phyloP scores from a whole-genome alignment of 2,888 invertebrate species.

The Nemoura dubitans region DNA sequence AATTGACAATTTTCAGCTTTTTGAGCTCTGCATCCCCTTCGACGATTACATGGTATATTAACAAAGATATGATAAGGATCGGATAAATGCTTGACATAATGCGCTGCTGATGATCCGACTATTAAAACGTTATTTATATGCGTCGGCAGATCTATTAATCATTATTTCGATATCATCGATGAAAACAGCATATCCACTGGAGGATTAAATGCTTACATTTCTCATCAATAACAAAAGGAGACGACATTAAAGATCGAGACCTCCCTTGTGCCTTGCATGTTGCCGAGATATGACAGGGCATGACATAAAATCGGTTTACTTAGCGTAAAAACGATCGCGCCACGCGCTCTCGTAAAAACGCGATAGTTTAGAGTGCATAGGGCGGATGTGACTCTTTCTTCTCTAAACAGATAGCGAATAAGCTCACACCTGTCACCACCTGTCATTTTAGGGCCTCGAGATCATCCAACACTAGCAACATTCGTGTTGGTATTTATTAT shows the following conservation, averaged over 20 bases:
- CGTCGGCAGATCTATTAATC: conserved; percentile 20
- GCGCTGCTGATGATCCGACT: background rate
- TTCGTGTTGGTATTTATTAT: background rate
- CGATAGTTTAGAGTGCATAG: background rate
- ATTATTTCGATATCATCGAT: background rate
- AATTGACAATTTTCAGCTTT: conserved; percentile 42
- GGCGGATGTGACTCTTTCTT: conserved; percentile 16
- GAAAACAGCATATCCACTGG: background rate
- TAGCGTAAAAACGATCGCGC: background rate
- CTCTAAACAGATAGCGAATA: background rate
- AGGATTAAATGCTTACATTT: background rate
- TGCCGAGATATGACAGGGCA: background rate
- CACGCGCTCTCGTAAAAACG: conserved; percentile 2
- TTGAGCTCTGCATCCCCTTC: conserved; percentile 26
- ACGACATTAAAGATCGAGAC: background rate
- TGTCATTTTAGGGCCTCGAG: background rate
- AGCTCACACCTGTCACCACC: conserved; percentile 30
- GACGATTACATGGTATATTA: conserved; percentile 40
- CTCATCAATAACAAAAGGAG: background rate
- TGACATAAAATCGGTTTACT: conserved; percentile 21
- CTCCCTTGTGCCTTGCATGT: background rate
- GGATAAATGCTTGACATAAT: conserved; percentile 31
- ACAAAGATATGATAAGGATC: conserved; percentile 31
- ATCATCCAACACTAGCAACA: background rate
- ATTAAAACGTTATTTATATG: conserved; percentile 1